Evolutionary conservation across 2,888 invertebrate species (phyloP).

Genomic region (Zeuzera pyrina): DNA sequence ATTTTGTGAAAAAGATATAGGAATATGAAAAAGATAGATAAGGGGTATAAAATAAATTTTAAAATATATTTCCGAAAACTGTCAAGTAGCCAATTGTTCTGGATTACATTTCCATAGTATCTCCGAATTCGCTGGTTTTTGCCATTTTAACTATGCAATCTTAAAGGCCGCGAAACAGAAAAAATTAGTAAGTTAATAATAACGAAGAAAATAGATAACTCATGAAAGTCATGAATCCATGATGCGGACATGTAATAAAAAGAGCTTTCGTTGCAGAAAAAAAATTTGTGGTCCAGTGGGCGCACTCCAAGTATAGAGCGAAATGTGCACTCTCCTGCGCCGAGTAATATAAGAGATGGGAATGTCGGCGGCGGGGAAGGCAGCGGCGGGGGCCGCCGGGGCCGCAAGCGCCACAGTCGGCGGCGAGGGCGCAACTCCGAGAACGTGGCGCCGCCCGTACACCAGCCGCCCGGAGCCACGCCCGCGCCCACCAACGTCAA

Average conservation of each 20-base stretch:
- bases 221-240: too few species aligned
- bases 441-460: slow-evolving; percentile 23
- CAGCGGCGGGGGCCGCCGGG: slow-evolving; percentile 12
- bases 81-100: too few species aligned
- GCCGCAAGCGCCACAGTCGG: slow-evolving; percentile 16
- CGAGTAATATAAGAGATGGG: slow-evolving; percentile 8
- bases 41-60: too few species aligned
- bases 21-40: too few species aligned
- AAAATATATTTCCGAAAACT: too few species aligned
- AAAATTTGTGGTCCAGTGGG: slow-evolving; percentile 35
- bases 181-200: too few species aligned
- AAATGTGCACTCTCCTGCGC: slow-evolving; percentile 41
- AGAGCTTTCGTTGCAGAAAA: slow-evolving; percentile 31
- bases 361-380: slow-evolving; percentile 18
- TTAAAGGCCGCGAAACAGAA: too few species aligned
- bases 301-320: slow-evolving; percentile 46
- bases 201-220: too few species aligned
- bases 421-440: slow-evolving; percentile 19
- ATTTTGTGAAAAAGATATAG: too few species aligned
- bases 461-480: slow-evolving; percentile 22
- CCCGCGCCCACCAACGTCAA: slow-evolving; percentile 38
- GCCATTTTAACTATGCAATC: too few species aligned
- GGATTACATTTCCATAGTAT: too few species aligned
- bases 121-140: too few species aligned
- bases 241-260: not conserved